Evolutionary conservation across 2,113 vertebrate species (phyloP), one percentile per base, ranked within the genome.

Genomic region (Antechinus flavipes): DNA sequence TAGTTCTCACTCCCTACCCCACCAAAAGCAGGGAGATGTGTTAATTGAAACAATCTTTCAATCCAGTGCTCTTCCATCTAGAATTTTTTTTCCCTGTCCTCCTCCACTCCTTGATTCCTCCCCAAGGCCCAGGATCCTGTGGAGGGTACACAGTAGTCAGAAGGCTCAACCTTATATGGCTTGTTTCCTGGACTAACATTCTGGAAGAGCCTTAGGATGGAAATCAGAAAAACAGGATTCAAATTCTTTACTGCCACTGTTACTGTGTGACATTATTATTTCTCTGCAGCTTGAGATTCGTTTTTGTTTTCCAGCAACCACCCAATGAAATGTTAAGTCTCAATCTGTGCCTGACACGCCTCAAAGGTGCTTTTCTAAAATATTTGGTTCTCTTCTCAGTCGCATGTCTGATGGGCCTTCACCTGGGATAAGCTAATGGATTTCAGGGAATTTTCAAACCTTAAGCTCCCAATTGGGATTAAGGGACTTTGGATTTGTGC

Each of bases 31-130:
- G n/a, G 42, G 49, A 27, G 26, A 24, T 92, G 26, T 93, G 23
- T 94, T 90, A 92, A 27, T 92, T 94, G 90, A 84, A 84, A 84
- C 68, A 84, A 23, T 84, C 16, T 23, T 90, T 49, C 91, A 93
- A 94, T 46, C 27, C 42, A 54, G 90, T 93, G 93, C 52, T 7
- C 14, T 24, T 24, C 55, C 90, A 91, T 46, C 2, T 16, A 23
- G n/a, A 76, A 42, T 23, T 84, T 84, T 84, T 76, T 68, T 76
- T 76, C 22, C 68, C 68, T 84, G n/a, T 84, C 68, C 68, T 42
- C 68, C 68, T 84, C 68, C n/a, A 42, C n/a, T 16, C n/a, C 16
- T 84, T 84, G 68, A 84, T 84, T 23, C 68, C n/a, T 42, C 19
- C n/a, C 19, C n/a, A 42, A 19, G n/a, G 19, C 68, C 16, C n/a